Percentiles rank a stretch among this genome's conserved stretches.
phyloP scores from a whole-genome alignment of 2,888 invertebrate species.

The Zeuzera pyrina region DNA sequence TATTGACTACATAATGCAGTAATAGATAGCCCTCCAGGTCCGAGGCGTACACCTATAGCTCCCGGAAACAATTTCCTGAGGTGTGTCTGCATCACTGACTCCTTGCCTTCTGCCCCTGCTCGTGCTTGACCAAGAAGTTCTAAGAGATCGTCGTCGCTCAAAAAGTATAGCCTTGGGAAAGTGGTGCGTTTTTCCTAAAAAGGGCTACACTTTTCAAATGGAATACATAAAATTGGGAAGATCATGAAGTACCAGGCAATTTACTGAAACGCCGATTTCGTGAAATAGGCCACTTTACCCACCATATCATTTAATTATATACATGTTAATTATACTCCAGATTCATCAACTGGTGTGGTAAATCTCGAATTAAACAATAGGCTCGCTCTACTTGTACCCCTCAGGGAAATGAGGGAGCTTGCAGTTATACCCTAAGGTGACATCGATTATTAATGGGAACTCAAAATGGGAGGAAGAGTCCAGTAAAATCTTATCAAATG shows the following conservation, averaged over 20 bases:
- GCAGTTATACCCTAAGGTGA: no score
- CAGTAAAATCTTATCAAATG: no score
- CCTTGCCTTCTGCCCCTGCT: conserved; percentile 74
- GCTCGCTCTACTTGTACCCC: no score
- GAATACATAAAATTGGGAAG: background rate
- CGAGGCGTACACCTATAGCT: conserved; percentile 84
- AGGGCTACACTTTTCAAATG: no score
- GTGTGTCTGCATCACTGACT: conserved; percentile 92
- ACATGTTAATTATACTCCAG: no score
- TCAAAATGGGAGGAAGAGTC: no score
- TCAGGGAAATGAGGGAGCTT: no score
- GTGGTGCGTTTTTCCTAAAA: conserved; percentile 89
- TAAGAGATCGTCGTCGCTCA: conserved; percentile 97
- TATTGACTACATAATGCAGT: conserved; percentile 82
- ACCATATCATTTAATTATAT: no score
- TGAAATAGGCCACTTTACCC: conserved; percentile 3
- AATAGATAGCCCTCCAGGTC: conserved; percentile 63
- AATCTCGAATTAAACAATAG: no score
- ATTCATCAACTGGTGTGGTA: no score
- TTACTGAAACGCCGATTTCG: conserved; percentile 2
- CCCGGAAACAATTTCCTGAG: conserved; percentile 97
- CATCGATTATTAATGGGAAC: no score
- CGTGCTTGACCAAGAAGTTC: conserved; percentile 96
- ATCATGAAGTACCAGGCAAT: background rate
- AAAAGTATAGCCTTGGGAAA: conserved; percentile 96